phyloP scores from a whole-genome alignment of 2,113 vertebrate genomes.

The Archocentrus centrarchus region DNA sequence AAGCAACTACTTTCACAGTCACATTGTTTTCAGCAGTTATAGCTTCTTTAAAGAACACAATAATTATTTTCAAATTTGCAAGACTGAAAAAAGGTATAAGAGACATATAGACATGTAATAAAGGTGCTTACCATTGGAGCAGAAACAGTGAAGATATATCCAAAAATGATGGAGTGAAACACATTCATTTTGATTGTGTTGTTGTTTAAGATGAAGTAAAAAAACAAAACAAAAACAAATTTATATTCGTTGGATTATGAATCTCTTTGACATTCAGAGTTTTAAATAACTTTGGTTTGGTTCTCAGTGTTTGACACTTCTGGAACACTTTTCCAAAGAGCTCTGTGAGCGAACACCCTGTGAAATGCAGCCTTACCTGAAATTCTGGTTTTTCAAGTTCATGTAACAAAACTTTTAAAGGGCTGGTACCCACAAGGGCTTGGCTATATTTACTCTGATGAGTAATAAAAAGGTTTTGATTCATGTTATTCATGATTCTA shows the following conservation, averaged over 20 bases:
- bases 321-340: neutral
- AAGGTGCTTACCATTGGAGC: constrained; percentile 67
- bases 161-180: neutral
- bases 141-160: constrained; percentile 32
- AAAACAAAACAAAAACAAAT: neutral
- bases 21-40: neutral
- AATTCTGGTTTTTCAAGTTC: constrained; percentile 51
- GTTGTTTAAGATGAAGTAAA: neutral
- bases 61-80: too few species aligned
- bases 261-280: neutral
- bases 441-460: neutral
- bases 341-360: neutral
- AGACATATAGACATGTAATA: neutral
- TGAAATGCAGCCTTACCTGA: constrained; percentile 34
- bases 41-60: neutral
- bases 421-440: neutral
- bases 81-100: too few species aligned
- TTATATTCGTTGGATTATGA: neutral
- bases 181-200: constrained; percentile 48
- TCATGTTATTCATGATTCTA: constrained; percentile 13
- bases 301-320: neutral
- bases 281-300: neutral
- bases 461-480: constrained; percentile 1
- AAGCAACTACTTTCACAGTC: neutral
- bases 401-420: constrained; percentile 9